Percentiles rank a stretch among this genome's conserved stretches.
Conservation (phyloP, 2,888 invertebrate species). For the Lasiommata megera region DNA sequence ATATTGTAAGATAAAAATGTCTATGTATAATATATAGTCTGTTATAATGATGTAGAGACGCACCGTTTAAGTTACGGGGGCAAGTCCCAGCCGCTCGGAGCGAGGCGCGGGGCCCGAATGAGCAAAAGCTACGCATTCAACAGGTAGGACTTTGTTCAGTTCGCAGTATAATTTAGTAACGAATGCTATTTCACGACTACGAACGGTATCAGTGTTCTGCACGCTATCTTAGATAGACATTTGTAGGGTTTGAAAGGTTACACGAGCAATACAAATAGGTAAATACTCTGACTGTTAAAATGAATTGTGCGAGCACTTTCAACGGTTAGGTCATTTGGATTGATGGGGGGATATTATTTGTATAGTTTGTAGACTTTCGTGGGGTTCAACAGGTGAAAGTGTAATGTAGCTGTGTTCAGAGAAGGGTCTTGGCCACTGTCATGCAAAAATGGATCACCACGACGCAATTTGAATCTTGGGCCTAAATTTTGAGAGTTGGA, state of each 20-base stretch:
- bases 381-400: too few relatives aligned
- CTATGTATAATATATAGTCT: neutral
- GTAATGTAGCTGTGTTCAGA: too few relatives aligned
- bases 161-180: slow-evolving; percentile 24
- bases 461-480: too few relatives aligned
- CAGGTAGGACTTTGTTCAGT: slow-evolving; percentile 34
- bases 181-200: slow-evolving; percentile 11
- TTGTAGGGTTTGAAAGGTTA: neutral
- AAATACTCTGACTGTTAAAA: neutral
- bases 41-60: neutral
- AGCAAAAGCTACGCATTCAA: slow-evolving; percentile 35
- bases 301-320: too few relatives aligned
- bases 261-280: neutral
- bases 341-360: too few relatives aligned
- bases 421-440: too few relatives aligned
- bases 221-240: slow-evolving; percentile 2
- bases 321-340: too few relatives aligned
- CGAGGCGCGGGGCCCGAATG: slow-evolving; percentile 37
- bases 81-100: slow-evolving; percentile 30
- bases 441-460: too few relatives aligned
- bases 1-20: neutral
- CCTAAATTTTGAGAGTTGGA: too few relatives aligned
- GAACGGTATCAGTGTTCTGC: slow-evolving; percentile 3
- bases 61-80: neutral
- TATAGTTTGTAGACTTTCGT: too few relatives aligned